Base-by-base conservation (phyloP, 1,140 invertebrate genomes). In the Rhagoletis pomonella region DNA sequence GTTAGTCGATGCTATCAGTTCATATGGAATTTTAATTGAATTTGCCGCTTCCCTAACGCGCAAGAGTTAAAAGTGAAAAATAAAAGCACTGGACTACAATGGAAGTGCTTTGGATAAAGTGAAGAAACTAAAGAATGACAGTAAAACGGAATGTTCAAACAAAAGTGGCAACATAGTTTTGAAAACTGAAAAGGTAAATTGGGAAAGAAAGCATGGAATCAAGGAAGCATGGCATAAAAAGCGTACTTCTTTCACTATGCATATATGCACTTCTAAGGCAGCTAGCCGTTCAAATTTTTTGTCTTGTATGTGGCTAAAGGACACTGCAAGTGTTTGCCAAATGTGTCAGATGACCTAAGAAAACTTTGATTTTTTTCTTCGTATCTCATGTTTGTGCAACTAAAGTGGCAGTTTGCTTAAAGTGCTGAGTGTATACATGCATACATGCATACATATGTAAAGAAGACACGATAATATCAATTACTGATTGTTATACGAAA, bases 11-110 rank as follows among this genome's bases (percentile, higher is more conserved):
- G 73, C 50, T 81, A 81, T 81, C 73, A 55, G 73, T 19, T 81
- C 44, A 47, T 81, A 81, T 81, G 47, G 73, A 81, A 81, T 81
- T 81, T 81, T 81, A 81, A 81, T 81, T 81, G 73, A 81, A 81
- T 81, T 81, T 81, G 44, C 47, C 73, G 73, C 73, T 81, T 81
- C 73, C 67, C 29, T 73, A 73, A 81, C 47, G 47, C 50, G 47
- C 14, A 55, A 50, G 2, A 81, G 19, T 55, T 55, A 17, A 55
- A n/a, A 55, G 10, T 55, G 2, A 55, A 17, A 6, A 6, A 55
- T 4, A 81, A 55, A n/a, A 81, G 10, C n/a, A 81, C 19, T 81
- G 50, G 73, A 2, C 14, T 55, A 73, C 44, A 39, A 42, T 73
- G 44, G 17, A 44, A 44, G 67, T 47, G 67, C 44, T 44, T 17